Conservation (phyloP, 1,140 invertebrate genomes). For the Heliconius eleuchia region DNA sequence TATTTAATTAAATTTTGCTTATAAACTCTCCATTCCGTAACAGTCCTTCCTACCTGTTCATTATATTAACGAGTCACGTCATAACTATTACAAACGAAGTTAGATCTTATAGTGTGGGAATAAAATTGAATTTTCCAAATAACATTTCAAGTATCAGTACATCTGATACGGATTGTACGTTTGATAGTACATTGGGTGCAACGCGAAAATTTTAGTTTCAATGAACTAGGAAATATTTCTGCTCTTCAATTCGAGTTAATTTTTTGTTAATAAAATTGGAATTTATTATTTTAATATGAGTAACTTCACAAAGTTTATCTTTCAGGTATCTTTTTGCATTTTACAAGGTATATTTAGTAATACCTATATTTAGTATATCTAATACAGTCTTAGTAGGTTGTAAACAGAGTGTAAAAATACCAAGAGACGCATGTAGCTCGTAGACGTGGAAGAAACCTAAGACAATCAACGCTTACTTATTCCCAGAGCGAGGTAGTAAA, state of each 20-base stretch:
- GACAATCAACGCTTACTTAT: no score
- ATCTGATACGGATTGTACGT: conserved; percentile 5
- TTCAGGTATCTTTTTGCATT: background rate
- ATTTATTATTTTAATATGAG: background rate
- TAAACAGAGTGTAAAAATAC: no score
- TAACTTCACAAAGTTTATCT: background rate
- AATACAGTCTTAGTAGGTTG: no score
- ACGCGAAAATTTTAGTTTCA: conserved; percentile 16
- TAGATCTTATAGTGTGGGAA: background rate
- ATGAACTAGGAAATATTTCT: conserved; percentile 2
- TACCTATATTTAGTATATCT: background rate
- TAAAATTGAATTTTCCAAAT: background rate
- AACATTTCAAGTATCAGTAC: background rate
- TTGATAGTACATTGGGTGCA: conserved; percentile 11
- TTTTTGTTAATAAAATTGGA: background rate
- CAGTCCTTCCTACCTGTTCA: conserved; percentile 16
- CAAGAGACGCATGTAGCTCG: no score
- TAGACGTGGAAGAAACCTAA: no score
- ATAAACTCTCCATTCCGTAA: conserved; percentile 28
- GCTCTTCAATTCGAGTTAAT: background rate
- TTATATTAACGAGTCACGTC: conserved; percentile 10
- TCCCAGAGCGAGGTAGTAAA: no score
- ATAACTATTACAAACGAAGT: background rate
- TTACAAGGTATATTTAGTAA: no score
- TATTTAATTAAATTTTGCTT: conserved; percentile 32